Evolutionary conservation across 2,888 invertebrate species (phyloP).

Genomic region (Lymantria dispar): DNA sequence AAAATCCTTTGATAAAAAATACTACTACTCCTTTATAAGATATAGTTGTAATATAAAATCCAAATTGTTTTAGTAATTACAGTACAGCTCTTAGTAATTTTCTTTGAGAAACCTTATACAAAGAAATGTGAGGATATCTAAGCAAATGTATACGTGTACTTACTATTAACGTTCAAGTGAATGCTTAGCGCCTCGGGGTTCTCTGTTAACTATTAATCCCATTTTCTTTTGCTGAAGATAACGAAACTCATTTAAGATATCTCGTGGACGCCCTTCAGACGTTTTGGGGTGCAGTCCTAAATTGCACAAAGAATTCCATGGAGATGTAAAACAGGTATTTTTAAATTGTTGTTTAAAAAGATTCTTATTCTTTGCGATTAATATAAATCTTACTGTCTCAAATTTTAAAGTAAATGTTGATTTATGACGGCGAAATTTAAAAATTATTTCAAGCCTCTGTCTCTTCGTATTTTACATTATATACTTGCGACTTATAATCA

Average conservation of each 20-base stretch:
- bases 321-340: conserved; percentile 22
- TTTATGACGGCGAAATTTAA: no score
- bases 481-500: no score
- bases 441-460: no score
- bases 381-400: no score
- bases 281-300: conserved; percentile 70
- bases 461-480: no score
- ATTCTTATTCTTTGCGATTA: no score
- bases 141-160: conserved; percentile 1
- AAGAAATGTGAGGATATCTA: conserved; percentile 5
- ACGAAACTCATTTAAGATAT: conserved; percentile 82
- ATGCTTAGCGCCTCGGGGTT: conserved; percentile 61
- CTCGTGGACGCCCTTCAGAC: conserved; percentile 73
- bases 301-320: conserved; percentile 38
- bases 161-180: conserved; percentile 41
- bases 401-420: no score
- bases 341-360: no score
- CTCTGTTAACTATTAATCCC: conserved; percentile 78
- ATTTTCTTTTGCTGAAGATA: conserved; percentile 77
- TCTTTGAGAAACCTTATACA: conserved; percentile 2
- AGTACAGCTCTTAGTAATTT: conserved; percentile 1
- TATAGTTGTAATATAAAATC: not conserved
- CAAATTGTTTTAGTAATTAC: not conserved
- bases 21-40: not conserved
- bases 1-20: not conserved